Conservation (phyloP, 2,888 invertebrate species). For the Oscheius sp. region DNA sequence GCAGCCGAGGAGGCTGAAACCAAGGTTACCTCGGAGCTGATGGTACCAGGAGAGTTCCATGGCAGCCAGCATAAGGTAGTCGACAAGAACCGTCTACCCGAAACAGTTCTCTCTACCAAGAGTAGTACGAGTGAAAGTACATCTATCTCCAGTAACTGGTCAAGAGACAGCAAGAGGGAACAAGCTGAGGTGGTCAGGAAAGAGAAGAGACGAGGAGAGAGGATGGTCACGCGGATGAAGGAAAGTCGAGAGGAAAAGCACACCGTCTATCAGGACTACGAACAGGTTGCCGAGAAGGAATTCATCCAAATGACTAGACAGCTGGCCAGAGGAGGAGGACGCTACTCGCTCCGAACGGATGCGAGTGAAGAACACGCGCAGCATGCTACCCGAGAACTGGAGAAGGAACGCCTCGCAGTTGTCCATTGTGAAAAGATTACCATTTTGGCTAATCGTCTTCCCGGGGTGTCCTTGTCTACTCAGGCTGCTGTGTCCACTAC, state of each 20-base stretch:
- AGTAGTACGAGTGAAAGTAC: conserved; percentile 43
- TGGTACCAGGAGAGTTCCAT: conserved; percentile 37
- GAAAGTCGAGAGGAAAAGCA: conserved; percentile 54
- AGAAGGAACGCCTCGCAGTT: conserved; percentile 41
- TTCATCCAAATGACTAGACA: neutral
- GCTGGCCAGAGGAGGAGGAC: conserved; percentile 43
- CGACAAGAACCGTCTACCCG: conserved; percentile 44
- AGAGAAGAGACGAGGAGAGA: conserved; percentile 49
- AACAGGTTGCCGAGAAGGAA: conserved; percentile 39
- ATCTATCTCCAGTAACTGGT: conserved; percentile 38
- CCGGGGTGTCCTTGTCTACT: conserved; percentile 48
- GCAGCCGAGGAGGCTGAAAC: conserved; percentile 63
- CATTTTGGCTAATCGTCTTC: conserved; percentile 45
- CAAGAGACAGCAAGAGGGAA: conserved; percentile 16
- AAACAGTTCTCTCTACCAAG: conserved; percentile 42
- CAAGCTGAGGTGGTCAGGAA: conserved; percentile 41
- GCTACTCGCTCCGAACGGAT: conserved; percentile 57
- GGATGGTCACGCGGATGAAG: conserved; percentile 39
- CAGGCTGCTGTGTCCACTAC: conserved; percentile 37
- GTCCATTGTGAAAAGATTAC: conserved; percentile 47
- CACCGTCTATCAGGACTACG: conserved; percentile 47
- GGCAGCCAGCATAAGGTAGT: conserved; percentile 38
- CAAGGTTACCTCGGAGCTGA: conserved; percentile 46
- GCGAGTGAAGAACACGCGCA: conserved; percentile 63
- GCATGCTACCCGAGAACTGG: conserved; percentile 49